Evolutionary conservation across 2,113 vertebrate genomes (phyloP).

Genomic region (Dromiciops gliroides): DNA sequence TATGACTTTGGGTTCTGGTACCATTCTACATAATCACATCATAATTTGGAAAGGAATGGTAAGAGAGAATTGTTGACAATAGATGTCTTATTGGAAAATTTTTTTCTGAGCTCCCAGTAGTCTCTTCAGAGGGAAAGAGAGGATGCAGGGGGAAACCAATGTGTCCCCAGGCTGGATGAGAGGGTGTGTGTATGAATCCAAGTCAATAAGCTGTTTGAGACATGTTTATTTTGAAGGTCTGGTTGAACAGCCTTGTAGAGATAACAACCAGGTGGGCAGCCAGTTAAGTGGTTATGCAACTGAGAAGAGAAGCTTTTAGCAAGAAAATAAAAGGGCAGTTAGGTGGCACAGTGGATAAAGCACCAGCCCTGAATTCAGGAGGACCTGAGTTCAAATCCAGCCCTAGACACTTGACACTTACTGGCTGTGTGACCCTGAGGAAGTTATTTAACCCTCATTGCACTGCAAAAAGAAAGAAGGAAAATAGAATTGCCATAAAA

Average conservation of each 20-base stretch:
- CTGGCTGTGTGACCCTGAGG: too few relatives aligned
- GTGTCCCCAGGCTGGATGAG: background rate
- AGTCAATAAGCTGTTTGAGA: background rate
- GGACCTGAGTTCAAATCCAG: too few relatives aligned
- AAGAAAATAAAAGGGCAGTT: background rate
- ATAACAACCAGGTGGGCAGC: background rate
- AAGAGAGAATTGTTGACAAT: background rate
- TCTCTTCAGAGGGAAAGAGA: background rate
- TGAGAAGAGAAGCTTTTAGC: conserved; percentile 5
- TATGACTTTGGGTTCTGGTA: background rate
- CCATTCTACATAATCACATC: background rate
- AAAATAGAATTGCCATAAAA: background rate
- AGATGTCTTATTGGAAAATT: background rate
- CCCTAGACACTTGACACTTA: too few relatives aligned
- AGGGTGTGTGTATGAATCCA: background rate
- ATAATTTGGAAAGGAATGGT: background rate
- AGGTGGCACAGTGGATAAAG: too few relatives aligned
- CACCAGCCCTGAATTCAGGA: too few relatives aligned
- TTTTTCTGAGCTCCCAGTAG: background rate
- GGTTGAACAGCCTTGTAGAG: background rate
- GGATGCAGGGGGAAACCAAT: background rate
- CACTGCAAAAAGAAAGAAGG: too few relatives aligned
- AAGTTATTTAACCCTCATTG: too few relatives aligned
- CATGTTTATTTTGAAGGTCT: too few relatives aligned
- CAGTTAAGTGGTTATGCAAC: background rate